A percentile compares a stretch with the other conserved stretches of the same genome.
phyloP scores from a whole-genome alignment of 2,888 invertebrate genomes.

The Drosophila greeni region DNA sequence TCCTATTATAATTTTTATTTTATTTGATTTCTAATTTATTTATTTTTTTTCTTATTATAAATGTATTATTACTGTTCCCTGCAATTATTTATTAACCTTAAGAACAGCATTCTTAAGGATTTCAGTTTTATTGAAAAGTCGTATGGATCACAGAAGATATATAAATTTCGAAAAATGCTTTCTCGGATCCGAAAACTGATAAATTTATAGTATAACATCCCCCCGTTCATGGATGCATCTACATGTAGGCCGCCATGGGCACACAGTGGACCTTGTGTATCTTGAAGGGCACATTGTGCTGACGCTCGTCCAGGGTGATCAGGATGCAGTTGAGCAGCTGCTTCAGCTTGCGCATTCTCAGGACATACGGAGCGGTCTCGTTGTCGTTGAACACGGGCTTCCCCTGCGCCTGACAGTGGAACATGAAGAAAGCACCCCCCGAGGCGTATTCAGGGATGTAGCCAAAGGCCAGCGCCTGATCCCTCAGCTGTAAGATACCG shows the following conservation, averaged over 20 bases:
- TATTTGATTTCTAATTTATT: too few relatives aligned
- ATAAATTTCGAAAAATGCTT: background rate
- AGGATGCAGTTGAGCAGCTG: slow-evolving; percentile 82
- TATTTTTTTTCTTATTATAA: too few relatives aligned
- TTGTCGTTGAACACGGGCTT: slow-evolving; percentile 81
- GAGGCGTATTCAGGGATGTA: slow-evolving; percentile 65
- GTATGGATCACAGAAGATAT: background rate
- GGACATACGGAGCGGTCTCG: slow-evolving; percentile 81
- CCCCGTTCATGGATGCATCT: background rate
- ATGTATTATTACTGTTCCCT: background rate
- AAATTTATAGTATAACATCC: background rate
- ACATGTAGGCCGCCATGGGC: slow-evolving; percentile 7
- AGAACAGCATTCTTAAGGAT: background rate
- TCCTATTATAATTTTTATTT: too few relatives aligned
- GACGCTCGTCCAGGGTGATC: slow-evolving; percentile 80
- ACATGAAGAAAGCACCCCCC: slow-evolving; percentile 83
- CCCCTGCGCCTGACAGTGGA: slow-evolving; percentile 82
- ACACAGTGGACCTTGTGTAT: slow-evolving; percentile 75
- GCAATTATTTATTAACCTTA: background rate
- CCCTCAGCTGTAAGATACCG: slow-evolving; percentile 81
- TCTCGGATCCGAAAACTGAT: background rate
- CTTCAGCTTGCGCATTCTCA: slow-evolving; percentile 82
- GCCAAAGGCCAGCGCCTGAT: slow-evolving; percentile 81
- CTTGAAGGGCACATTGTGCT: slow-evolving; percentile 80
- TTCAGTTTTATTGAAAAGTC: background rate